phyloP scores from a whole-genome alignment of 2,888 invertebrate species.

The Mycogona germanica region DNA sequence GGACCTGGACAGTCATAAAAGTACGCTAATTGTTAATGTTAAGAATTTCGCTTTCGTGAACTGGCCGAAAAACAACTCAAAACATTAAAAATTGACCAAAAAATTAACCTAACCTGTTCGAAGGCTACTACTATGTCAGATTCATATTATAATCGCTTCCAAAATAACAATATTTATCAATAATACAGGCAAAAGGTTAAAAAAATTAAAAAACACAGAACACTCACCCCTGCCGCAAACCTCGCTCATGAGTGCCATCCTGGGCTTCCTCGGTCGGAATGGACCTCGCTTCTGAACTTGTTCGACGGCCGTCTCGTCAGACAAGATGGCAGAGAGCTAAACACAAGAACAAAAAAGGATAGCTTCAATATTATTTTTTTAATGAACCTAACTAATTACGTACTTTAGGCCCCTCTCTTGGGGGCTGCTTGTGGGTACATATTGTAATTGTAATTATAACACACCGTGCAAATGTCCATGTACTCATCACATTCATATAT shows the following conservation, averaged over 20 bases:
- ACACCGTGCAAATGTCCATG: too few relatives aligned
- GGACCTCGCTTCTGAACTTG: conserved; percentile 49
- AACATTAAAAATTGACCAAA: background rate
- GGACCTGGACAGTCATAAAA: conserved; percentile 38
- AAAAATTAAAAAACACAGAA: background rate
- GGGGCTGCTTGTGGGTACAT: too few relatives aligned
- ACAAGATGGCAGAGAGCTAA: conserved; percentile 63
- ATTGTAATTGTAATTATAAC: too few relatives aligned
- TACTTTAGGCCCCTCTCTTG: too few relatives aligned
- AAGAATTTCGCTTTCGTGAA: too few relatives aligned
- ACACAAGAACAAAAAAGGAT: background rate
- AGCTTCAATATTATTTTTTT: too few relatives aligned
- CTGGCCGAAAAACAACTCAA: conserved; percentile 2
- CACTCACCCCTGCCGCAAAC: conserved; percentile 54
- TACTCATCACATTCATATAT: too few relatives aligned
- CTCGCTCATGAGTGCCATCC: conserved; percentile 54
- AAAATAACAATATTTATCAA: background rate
- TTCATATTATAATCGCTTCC: background rate
- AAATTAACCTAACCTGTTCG: background rate
- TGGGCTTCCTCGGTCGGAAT: conserved; percentile 40
- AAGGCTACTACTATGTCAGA: background rate
- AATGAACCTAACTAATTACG: too few relatives aligned
- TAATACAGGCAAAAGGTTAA: background rate
- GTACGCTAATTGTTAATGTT: background rate
- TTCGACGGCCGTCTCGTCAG: conserved; percentile 73